Conservation (phyloP, 2,113 vertebrate species). For the Dromaius novaehollandiae region DNA sequence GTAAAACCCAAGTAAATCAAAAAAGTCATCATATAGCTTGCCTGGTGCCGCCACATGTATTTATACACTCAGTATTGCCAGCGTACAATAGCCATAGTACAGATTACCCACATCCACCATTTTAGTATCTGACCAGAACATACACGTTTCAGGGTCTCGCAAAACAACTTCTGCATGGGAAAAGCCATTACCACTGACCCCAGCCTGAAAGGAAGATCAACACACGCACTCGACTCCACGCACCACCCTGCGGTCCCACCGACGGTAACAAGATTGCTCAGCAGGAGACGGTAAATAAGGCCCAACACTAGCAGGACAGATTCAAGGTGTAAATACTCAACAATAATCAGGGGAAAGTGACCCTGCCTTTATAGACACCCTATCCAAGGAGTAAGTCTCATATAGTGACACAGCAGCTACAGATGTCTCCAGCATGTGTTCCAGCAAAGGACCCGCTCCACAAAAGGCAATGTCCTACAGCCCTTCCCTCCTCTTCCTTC, state of each 20-base stretch:
- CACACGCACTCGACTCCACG: background rate
- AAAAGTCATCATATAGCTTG: background rate
- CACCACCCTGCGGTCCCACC: background rate
- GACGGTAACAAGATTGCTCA: rapidly evolving
- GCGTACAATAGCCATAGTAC: rapidly evolving
- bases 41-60: rapidly evolving
- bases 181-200: background rate
- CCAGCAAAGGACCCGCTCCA: background rate
- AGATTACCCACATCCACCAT: background rate
- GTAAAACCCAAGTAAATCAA: background rate
- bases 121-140: background rate
- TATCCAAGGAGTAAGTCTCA: background rate
- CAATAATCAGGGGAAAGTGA: background rate
- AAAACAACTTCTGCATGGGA: background rate
- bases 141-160: rapidly evolving
- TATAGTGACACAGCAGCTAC: background rate
- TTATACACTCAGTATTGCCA: rapidly evolving
- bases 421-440: background rate
- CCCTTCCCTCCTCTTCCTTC: background rate
- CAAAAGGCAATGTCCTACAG: background rate
- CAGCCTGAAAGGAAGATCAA: background rate
- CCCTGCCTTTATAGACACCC: background rate
- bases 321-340: background rate
- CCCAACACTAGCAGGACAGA: background rate
- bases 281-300: background rate